phyloP scores from a whole-genome alignment of 1,140 invertebrate genomes.

The Pygmarrhopalites habei region DNA sequence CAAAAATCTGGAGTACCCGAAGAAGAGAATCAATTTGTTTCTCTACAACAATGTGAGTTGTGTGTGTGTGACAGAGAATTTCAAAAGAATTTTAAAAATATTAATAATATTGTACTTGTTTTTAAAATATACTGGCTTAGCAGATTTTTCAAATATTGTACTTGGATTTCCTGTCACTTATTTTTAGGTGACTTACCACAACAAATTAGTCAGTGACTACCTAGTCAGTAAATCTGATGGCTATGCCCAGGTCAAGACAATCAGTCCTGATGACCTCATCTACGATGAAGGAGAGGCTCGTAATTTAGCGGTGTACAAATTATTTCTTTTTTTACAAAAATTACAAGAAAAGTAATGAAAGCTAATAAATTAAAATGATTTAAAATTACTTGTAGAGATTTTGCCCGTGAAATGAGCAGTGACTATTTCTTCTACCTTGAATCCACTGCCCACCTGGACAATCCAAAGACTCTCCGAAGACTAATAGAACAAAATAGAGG shows the following conservation, averaged over 20 bases:
- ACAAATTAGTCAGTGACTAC: conserved; percentile 57
- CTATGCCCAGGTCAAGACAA: conserved; percentile 64
- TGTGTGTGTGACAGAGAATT: no score
- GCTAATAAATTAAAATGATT: background rate
- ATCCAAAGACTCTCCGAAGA: conserved; percentile 62
- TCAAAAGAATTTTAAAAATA: no score
- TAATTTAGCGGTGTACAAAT: conserved; percentile 74
- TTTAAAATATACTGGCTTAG: no score
- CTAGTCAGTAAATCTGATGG: conserved; percentile 50
- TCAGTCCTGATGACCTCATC: conserved; percentile 59
- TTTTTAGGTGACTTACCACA: conserved; percentile 61
- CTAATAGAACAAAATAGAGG: conserved; percentile 69
- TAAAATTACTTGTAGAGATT: conserved; percentile 53
- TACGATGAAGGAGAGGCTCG: conserved; percentile 66
- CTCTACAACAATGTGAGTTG: conserved; percentile 67
- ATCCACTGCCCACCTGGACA: conserved; percentile 74
- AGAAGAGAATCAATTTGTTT: conserved; percentile 73
- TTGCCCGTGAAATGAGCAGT: conserved; percentile 64
- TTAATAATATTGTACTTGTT: no score
- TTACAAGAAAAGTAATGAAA: no score
- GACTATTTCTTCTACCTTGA: conserved; percentile 82
- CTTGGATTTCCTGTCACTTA: background rate
- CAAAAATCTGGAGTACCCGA: conserved; percentile 70
- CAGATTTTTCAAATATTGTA: background rate
- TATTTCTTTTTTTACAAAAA: conserved; percentile 9